These are phyloP conservation scores for Accipiter virgatus DNA, from an alignment of 2,113 vertebrate species.

Conservation along the genomic window DNA sequence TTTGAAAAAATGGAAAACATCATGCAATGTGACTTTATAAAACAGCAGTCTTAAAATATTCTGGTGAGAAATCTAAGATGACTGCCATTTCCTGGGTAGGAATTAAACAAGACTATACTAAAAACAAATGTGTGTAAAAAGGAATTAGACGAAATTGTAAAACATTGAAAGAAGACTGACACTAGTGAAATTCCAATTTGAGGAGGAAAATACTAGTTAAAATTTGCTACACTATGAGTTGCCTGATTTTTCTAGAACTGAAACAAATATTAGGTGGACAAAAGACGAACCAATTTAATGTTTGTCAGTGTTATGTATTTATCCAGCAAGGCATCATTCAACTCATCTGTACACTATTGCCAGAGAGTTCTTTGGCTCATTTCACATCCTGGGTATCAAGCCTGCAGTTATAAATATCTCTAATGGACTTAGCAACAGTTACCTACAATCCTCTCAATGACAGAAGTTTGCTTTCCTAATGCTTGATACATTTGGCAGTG, in stretches of 20 bases:
- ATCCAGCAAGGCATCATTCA: not conserved
- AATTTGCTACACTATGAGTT: accelerated
- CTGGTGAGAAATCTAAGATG: not conserved
- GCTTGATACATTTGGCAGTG: not conserved
- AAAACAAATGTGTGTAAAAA: not conserved
- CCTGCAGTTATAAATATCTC: slow-evolving; percentile 34
- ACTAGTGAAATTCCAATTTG: not conserved
- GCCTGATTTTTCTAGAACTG: not conserved
- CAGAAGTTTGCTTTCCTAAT: not conserved
- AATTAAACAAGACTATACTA: not conserved
- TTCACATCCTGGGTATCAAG: slow-evolving; percentile 10
- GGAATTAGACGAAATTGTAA: not conserved
- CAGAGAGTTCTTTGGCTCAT: not conserved
- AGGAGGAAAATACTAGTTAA: not conserved
- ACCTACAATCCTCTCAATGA: not conserved
- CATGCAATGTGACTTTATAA: not conserved
- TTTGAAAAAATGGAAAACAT: not conserved
- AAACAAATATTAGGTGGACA: not conserved
- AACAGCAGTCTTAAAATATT: not conserved
- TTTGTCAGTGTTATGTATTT: not conserved
- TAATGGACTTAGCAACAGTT: slow-evolving; percentile 49
- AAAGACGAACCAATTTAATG: not conserved
- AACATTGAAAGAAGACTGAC: not conserved
- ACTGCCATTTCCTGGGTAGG: not conserved
- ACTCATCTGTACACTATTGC: not conserved